These are phyloP conservation scores for Proisotoma minuta DNA, from an alignment of 2,888 invertebrate species.

Conservation along the genomic window DNA sequence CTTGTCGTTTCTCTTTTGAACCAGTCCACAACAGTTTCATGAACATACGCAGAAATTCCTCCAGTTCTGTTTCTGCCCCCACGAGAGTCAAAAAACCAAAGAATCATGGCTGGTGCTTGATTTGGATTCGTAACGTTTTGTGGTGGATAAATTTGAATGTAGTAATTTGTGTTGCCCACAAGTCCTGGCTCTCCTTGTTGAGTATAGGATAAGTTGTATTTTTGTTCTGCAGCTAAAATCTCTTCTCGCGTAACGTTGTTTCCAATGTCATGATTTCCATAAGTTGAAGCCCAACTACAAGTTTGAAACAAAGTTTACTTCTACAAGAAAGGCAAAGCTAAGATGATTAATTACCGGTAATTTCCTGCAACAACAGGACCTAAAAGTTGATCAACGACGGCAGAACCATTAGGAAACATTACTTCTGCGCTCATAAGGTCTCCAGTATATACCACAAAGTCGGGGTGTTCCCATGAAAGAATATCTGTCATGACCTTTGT, in stretches of 20 bases:
- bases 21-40: constrained; percentile 38
- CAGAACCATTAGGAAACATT: constrained; percentile 33
- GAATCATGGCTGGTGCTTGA: constrained; percentile 19
- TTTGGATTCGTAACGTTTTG: background rate
- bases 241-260: constrained; percentile 32
- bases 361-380: constrained; percentile 29
- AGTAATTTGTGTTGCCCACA: constrained; percentile 34
- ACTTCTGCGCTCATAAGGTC: constrained; percentile 35
- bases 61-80: constrained; percentile 34
- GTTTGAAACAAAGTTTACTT: no score
- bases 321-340: background rate
- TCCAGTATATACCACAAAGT: constrained; percentile 39
- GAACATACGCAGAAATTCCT: constrained; percentile 35
- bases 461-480: constrained; percentile 33
- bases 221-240: constrained; percentile 31
- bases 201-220: constrained; percentile 27
- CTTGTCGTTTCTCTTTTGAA: constrained; percentile 18
- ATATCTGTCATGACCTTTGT: constrained; percentile 32
- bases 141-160: constrained; percentile 35
- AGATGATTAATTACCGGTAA: constrained; percentile 19
- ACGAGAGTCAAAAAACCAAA: constrained; percentile 39
- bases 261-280: constrained; percentile 40
- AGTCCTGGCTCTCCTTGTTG: constrained; percentile 28
- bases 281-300: constrained; percentile 31
- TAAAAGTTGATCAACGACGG: constrained; percentile 24